Percentiles rank a stretch among this genome's conserved stretches.
These are phyloP conservation scores for Neuroterus valhalla DNA, from an alignment of 1,140 invertebrate genomes.

Conservation along the genomic window DNA sequence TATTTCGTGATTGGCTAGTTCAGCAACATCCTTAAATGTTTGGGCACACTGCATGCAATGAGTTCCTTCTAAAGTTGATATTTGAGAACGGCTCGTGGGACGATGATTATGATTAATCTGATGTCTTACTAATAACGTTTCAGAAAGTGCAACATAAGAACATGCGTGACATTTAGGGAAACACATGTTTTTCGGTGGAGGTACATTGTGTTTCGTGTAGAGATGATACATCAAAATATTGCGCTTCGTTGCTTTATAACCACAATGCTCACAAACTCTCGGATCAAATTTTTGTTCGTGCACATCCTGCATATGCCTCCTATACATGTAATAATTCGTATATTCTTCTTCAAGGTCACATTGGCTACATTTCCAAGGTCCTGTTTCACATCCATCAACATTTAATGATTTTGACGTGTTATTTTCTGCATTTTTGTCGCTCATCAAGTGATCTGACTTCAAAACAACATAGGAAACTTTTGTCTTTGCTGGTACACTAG, in stretches of 20 bases:
- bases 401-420: slow-evolving; percentile 45
- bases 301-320: slow-evolving; percentile 87
- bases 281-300: slow-evolving; percentile 88
- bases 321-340: slow-evolving; percentile 84
- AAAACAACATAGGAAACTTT: slow-evolving; percentile 76
- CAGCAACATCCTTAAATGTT: slow-evolving; percentile 59
- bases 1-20: slow-evolving; percentile 65
- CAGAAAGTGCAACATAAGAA: slow-evolving; percentile 83
- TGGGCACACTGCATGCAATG: slow-evolving; percentile 64
- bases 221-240: slow-evolving; percentile 87
- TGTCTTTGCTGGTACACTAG: slow-evolving; percentile 61
- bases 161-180: slow-evolving; percentile 87
- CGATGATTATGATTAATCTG: slow-evolving; percentile 76
- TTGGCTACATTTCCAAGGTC: slow-evolving; percentile 74
- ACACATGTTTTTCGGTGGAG: slow-evolving; percentile 81
- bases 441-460: slow-evolving; percentile 73
- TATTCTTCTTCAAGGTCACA: slow-evolving; percentile 80
- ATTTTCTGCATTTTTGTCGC: slow-evolving; percentile 58
- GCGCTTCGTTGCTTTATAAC: slow-evolving; percentile 83
- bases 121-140: slow-evolving; percentile 81
- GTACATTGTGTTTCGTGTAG: slow-evolving; percentile 86
- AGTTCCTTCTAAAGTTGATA: slow-evolving; percentile 50
- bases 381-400: slow-evolving; percentile 64
- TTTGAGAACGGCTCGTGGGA: slow-evolving; percentile 47
- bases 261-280: slow-evolving; percentile 89